Conservation (phyloP, 2,888 invertebrate species). For the Drosophila trichaetosa region DNA sequence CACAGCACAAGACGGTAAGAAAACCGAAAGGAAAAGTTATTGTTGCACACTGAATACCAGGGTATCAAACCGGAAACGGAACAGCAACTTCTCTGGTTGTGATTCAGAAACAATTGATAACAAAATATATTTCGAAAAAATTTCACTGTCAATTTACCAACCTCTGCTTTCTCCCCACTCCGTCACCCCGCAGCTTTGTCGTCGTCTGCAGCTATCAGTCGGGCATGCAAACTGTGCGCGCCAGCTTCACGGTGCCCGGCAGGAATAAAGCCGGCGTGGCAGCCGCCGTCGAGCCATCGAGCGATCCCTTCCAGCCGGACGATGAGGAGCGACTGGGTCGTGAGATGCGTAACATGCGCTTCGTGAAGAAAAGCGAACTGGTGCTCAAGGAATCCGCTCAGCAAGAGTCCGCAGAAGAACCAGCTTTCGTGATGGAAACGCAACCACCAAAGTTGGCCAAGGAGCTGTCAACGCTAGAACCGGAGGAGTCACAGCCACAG, state of each 20-base stretch:
- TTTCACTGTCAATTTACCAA: neutral
- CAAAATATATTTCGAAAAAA: neutral
- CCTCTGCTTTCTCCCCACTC: too few relatives aligned
- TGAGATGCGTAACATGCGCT: constrained; percentile 83
- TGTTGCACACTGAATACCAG: neutral
- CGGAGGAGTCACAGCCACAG: constrained; percentile 2
- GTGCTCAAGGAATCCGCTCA: constrained; percentile 75
- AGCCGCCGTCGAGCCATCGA: constrained; percentile 68
- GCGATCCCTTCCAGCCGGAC: constrained; percentile 81
- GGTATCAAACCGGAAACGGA: neutral
- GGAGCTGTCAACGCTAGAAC: neutral
- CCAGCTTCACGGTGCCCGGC: constrained; percentile 90
- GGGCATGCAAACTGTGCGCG: constrained; percentile 92
- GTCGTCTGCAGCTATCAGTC: constrained; percentile 93
- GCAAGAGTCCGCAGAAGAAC: constrained; percentile 39
- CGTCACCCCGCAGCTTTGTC: constrained; percentile 87
- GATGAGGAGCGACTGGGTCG: constrained; percentile 78
- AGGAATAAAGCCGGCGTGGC: constrained; percentile 85
- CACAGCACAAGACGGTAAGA: constrained; percentile 90
- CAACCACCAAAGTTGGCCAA: constrained; percentile 6
- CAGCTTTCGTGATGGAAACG: constrained; percentile 33
- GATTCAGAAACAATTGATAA: neutral
- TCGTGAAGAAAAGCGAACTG: constrained; percentile 83
- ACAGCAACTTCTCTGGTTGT: neutral
- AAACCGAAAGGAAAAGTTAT: neutral